These are phyloP conservation scores for Drosophila melanogaster DNA, from an alignment of 1,140 invertebrate species.

Conservation along the genomic window DNA sequence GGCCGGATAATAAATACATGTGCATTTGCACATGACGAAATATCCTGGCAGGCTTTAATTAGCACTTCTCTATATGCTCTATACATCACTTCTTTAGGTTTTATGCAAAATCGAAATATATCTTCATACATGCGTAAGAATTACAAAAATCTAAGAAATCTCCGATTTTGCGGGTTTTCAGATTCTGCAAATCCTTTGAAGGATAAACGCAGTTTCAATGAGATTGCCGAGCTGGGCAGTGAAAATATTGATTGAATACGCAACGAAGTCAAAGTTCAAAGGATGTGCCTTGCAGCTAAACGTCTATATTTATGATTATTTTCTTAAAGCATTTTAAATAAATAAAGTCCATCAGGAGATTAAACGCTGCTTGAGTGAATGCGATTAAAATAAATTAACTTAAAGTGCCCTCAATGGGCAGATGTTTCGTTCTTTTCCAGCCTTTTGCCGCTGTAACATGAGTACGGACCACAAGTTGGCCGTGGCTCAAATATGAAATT, in stretches of 20 bases:
- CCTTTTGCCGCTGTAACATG: constrained; percentile 8
- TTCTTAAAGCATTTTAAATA: constrained; percentile 3
- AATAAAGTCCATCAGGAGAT: constrained; percentile 4
- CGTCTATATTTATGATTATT: neutral
- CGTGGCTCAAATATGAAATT: constrained; percentile 18
- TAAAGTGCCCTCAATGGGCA: constrained; percentile 18
- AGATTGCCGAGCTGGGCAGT: neutral
- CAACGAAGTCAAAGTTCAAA: constrained; percentile 37
- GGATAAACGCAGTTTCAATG: constrained; percentile 40
- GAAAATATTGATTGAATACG: constrained; percentile 35
- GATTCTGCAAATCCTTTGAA: constrained; percentile 25
- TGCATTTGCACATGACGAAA: constrained; percentile 21
- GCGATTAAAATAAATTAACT: constrained; percentile 16
- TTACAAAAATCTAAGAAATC: too few species aligned
- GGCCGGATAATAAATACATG: constrained; percentile 27
- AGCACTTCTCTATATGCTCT: neutral
- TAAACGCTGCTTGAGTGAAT: neutral
- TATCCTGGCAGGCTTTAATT: neutral
- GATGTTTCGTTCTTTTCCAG: constrained; percentile 9
- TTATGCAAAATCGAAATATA: neutral
- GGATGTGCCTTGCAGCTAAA: constrained; percentile 4
- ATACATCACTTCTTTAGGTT: neutral
- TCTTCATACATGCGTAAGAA: too few species aligned
- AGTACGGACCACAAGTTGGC: neutral
- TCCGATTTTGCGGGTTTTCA: neutral